Percentiles rank a stretch among this genome's conserved stretches.
phyloP scores from a whole-genome alignment of 2,888 invertebrate species.

The Rhagonycha lutea region DNA sequence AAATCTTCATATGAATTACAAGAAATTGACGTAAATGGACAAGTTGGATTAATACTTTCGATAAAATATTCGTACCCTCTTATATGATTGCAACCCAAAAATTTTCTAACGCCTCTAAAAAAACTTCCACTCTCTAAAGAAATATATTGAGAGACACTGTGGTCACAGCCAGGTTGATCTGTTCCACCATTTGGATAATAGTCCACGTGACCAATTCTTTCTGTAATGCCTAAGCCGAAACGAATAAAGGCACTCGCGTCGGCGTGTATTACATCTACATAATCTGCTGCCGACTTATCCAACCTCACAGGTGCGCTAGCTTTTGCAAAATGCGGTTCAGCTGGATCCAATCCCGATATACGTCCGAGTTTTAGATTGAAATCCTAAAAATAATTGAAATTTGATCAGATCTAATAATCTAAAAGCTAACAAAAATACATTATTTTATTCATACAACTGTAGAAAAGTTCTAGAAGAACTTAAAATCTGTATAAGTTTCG shows the following conservation, averaged over 20 bases:
- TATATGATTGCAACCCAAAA: conserved; percentile 86
- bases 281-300: conserved; percentile 84
- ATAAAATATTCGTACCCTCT: conserved; percentile 82
- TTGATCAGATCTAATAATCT: neutral
- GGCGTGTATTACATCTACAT: conserved; percentile 89
- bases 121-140: conserved; percentile 66
- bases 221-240: conserved; percentile 79
- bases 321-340: conserved; percentile 87
- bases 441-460: no score
- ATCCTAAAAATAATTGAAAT: conserved; percentile 51
- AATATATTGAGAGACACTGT: conserved; percentile 67
- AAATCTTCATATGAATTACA: conserved; percentile 80
- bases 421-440: no score
- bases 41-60: conserved; percentile 79
- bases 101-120: conserved; percentile 66
- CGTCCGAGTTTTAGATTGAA: conserved; percentile 74
- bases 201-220: conserved; percentile 85
- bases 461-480: no score
- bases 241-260: conserved; percentile 79
- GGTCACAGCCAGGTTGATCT: conserved; percentile 72
- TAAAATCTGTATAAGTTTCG: no score
- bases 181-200: conserved; percentile 91
- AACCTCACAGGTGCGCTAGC: conserved; percentile 80
- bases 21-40: conserved; percentile 77
- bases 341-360: conserved; percentile 89